Conservation (phyloP, 2,888 invertebrate genomes). For the Xylota sylvarum region DNA sequence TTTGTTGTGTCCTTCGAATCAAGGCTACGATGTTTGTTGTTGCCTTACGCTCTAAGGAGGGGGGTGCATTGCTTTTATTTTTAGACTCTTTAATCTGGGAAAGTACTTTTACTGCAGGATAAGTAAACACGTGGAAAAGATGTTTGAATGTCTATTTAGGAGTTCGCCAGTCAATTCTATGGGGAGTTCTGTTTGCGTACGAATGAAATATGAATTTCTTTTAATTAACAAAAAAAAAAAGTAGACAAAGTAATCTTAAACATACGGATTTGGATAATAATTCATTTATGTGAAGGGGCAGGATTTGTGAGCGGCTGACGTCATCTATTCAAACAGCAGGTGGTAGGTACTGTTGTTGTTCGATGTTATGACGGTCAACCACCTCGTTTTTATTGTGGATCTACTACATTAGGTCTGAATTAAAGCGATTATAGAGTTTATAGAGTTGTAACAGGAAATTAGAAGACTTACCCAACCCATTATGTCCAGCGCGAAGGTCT, state of each 20-base stretch:
- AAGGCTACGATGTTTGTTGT: slow-evolving; percentile 46
- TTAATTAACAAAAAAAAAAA: slow-evolving; percentile 46
- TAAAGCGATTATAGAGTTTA: too few species aligned
- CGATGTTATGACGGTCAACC: too few species aligned
- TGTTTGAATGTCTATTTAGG: slow-evolving; percentile 49
- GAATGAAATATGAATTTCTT: slow-evolving; percentile 62
- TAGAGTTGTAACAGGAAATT: slow-evolving; percentile 38
- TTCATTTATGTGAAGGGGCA: slow-evolving; percentile 20
- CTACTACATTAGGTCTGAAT: too few species aligned
- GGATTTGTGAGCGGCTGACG: neutral
- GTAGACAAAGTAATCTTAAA: slow-evolving; percentile 25
- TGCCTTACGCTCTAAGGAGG: neutral
- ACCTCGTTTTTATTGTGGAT: too few species aligned
- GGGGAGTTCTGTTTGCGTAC: slow-evolving; percentile 28
- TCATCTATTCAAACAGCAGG: too few species aligned
- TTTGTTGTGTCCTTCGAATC: slow-evolving; percentile 70
- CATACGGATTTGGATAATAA: slow-evolving; percentile 37
- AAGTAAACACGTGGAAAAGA: slow-evolving; percentile 43
- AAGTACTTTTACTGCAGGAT: slow-evolving; percentile 59
- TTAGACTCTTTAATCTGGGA: slow-evolving; percentile 64
- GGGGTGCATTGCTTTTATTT: slow-evolving; percentile 48
- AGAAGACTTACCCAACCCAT: neutral
- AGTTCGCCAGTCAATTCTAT: slow-evolving; percentile 43
- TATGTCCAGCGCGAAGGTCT: neutral
- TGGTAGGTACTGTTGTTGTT: neutral